These are phyloP conservation scores for Crotalus viridis DNA, from an alignment of 2,113 vertebrate species.

Conservation along the genomic window DNA sequence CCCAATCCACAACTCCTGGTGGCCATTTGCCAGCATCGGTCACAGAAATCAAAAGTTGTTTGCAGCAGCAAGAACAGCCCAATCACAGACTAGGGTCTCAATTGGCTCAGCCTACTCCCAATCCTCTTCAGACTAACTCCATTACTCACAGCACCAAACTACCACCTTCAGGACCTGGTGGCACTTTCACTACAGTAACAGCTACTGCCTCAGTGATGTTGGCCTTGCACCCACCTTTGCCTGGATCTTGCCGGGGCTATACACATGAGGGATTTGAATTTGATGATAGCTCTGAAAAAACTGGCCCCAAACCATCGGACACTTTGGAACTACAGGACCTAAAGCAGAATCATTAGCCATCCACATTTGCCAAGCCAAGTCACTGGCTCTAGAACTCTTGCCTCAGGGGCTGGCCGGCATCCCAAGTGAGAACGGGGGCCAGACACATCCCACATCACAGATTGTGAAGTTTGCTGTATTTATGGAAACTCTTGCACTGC, in stretches of 20 bases:
- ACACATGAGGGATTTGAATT: slow-evolving; percentile 79
- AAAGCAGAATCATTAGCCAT: background rate
- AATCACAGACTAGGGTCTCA: slow-evolving; percentile 46
- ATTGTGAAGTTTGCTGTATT: slow-evolving; percentile 9
- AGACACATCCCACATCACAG: background rate
- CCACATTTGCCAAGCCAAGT: background rate
- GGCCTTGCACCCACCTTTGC: slow-evolving; percentile 87
- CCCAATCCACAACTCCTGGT: background rate
- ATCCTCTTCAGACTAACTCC: slow-evolving; percentile 74
- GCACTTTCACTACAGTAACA: slow-evolving; percentile 83
- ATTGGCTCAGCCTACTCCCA: slow-evolving; percentile 62
- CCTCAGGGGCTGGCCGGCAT: slow-evolving; percentile 17
- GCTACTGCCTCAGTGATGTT: slow-evolving; percentile 93
- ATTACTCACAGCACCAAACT: slow-evolving; percentile 66
- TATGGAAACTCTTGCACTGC: background rate
- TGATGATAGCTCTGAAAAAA: slow-evolving; percentile 77
- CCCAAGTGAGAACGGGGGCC: background rate
- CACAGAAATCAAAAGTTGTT: slow-evolving; percentile 60
- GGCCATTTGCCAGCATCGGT: fast-evolving
- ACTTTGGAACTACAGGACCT: slow-evolving; percentile 72
- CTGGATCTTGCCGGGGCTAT: slow-evolving; percentile 83
- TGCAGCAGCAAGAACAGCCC: slow-evolving; percentile 64
- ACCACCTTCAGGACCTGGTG: slow-evolving; percentile 60
- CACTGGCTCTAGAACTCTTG: background rate
- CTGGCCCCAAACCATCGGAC: slow-evolving; percentile 36